Evolutionary conservation across 2,888 invertebrate species (phyloP).

Genomic region (Ischnura elegans): DNA sequence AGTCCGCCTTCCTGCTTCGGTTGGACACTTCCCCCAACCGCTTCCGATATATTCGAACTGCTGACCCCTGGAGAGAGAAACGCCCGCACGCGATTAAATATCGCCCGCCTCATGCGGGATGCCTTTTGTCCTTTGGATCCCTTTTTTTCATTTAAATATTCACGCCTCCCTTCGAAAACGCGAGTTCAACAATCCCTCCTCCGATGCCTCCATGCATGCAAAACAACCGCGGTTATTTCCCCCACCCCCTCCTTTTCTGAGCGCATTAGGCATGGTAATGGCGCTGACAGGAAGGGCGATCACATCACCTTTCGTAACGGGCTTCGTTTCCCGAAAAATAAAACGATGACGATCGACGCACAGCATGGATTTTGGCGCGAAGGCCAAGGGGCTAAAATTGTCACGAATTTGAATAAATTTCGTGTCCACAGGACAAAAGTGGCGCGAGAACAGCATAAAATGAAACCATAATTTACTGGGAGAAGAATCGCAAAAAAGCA

Average conservation of each 20-base stretch:
- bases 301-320: not conserved
- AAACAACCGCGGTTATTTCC: not conserved
- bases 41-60: constrained; percentile 31
- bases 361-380: too few relatives aligned
- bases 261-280: not conserved
- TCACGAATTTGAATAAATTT: too few relatives aligned
- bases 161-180: constrained; percentile 9
- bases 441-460: too few relatives aligned
- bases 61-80: not conserved
- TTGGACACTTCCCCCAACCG: not conserved
- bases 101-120: not conserved
- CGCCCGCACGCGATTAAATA: constrained; percentile 21
- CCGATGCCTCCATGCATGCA: constrained; percentile 21
- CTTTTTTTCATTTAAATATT: not conserved
- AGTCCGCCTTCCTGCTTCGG: not conserved
- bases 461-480: too few relatives aligned
- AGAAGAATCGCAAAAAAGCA: too few relatives aligned
- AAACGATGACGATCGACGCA: too few relatives aligned
- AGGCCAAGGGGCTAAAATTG: too few relatives aligned
- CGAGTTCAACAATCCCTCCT: not conserved
- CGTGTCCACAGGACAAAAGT: too few relatives aligned
- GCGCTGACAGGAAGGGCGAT: not conserved
- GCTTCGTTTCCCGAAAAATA: not conserved
- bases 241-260: not conserved
- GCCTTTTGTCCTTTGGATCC: not conserved